Evolutionary conservation across 2,888 invertebrate genomes (phyloP), one percentile per base, ranked within the genome.

Genomic region (Antheraea assamensis): DNA sequence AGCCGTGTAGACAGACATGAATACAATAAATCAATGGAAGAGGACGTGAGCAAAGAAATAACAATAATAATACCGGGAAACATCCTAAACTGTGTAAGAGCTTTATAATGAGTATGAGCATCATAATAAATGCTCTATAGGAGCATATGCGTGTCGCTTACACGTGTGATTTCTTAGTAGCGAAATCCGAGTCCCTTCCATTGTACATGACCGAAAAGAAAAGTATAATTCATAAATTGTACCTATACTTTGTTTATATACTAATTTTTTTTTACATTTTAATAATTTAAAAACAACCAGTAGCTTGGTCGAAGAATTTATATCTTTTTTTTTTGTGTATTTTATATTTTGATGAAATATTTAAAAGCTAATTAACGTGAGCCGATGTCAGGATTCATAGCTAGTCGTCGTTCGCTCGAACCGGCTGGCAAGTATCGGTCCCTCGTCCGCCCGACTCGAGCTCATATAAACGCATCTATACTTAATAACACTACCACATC

Each of bases 211-310:
- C 92, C 93, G 90, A 92, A 93, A 92, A 90, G 91, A 93, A 94
- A 93, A 94, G 93, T 93, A 94, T 92, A 92, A 92, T 93, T 93
- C 88, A 94, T 94, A 94, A 94, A 94, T 94, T 94, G 94, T 94
- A 94, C 94, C 94, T 94, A 94, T 93, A 93, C 89, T 93, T 61
- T 92, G 92, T 93, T 93, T 94, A 94, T 93, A 94, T 87, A 89
- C 94, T 94, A 94, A 91, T 93, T 94, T 94, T 94, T 90, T 94
- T 94, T 94, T 94, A 94, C 93, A 93, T 94, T 94, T 94, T 94
- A 94, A 94, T 94, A 94, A 94, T 94, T 94, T 94, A 94, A 94
- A 93, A 93, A 94, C 94, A 94, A 94, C 94, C 94, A 94, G 92
- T 92, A 27, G 92, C 89, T 93, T 92, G 94, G 94, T 94, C 93